Evolutionary conservation across 2,888 invertebrate genomes (phyloP), one percentile per base, ranked within the genome.

Genomic region (Stegophylla sp.): DNA sequence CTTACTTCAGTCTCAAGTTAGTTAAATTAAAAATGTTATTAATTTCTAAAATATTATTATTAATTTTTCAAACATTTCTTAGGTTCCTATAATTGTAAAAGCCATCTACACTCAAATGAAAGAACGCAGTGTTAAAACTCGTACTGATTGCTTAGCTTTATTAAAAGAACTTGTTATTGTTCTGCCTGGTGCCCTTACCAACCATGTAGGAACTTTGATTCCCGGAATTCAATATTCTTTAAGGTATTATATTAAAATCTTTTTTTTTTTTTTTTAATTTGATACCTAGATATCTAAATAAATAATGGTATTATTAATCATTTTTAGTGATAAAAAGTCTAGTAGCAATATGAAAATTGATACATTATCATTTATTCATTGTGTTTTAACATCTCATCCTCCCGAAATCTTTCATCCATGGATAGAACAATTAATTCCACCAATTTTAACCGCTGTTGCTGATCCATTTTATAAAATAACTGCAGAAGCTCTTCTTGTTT

Each of bases 401-500:
- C 91, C 93, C 0, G 90, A 89, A 84, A 92, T 92, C 1, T 95
- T 97, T 87, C 93, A 94, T 84, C 90, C 91, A 5, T 93, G 95
- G 86, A 93, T 95, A 86, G 89, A 90, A 2, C 90, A 92, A 41
- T 87, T 97, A 61, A 90, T 95, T 83, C 94, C 95, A 13, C 92
- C 96, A 5, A 92, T 98, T 69, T 92, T 97, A 69, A 89, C 92
- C 82, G 94, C 96, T 53, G 97, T 98, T 34, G 92, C 93, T 75
- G 99, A 99, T 89, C 92, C 93, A 64, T 99, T 99, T 89, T 99
- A 99, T 88, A 99, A 99, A 89, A 98, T 99, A 84, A 96, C 97
- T 1, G 97, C 98, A 0, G 98, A 98, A 87, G 98, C 98, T 1
- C 88, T 98, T 77, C 88, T 95, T 34, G 97, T 98, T 23, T 89